Evolutionary conservation across 2,797 vertebrate species (phyloP), one percentile per base, ranked within the genome.

Genomic region (Onychomys leucogaster): DNA sequence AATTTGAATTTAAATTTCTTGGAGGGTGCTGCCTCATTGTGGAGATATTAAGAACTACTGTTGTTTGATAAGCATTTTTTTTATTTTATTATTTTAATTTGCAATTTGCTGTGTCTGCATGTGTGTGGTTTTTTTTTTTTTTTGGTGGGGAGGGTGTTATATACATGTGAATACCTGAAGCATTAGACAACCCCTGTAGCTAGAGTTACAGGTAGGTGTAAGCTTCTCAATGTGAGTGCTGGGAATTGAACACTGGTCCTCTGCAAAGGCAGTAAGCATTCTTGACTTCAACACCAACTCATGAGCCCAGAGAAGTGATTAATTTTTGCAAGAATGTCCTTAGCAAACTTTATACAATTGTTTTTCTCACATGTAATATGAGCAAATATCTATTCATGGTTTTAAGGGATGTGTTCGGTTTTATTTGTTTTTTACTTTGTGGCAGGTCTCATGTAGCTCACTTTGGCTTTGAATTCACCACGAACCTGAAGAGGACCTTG

Each of bases 11-110:
- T 95, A 10, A 52, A 86, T 96, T 96, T 94, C 41, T n/a, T 97
- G 43, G 89, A 27, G 5, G 55, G 0, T 96, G 83, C 93, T 97
- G 96, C 97, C 97, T 90, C 97, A 90, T 27, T 94, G 91, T 97
- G 96, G 97, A 69, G 46, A 76, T 37, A 96, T 49, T 85, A 96
- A 69, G 81, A 86, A 97, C 76, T 52, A 71, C 27, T 59, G 19
- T 55, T 82, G 6, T 19, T 59, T 92, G 67, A 88, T 46, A 84
- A 92, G 13, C 27, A 63, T 61, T 63, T 19, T 63, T 19, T 82
- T 27, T 61, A 63, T 83, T 43, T 27, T 82, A 61, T 61, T 82
- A 23, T 29, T 61, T 83, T 41, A 29, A n/a, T 82, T 82, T 82
- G 19, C 13, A 84, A 46, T 65, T 65, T 65, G 41, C 12, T 82